Evolutionary conservation across 1,140 invertebrate genomes (phyloP), one percentile per base, ranked within the genome.

Genomic region (Nasonia longicornis): DNA sequence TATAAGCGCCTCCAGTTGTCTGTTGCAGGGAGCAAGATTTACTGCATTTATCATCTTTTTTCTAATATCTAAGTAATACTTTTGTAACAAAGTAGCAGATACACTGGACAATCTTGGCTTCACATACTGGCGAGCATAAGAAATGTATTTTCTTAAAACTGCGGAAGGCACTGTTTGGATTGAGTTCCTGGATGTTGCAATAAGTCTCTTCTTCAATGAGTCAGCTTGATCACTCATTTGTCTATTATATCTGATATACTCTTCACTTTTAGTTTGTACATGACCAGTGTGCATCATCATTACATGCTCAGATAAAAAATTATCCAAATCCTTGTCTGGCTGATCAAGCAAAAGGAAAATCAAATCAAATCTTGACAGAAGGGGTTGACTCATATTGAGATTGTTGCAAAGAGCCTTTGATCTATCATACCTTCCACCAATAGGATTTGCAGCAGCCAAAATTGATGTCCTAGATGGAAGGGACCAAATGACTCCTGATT

Each of bases 321-420:
- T 93, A 88, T 98, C 96, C 83, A 95, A 91, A 83, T 94, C 80
- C 31, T 77, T 77, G 29, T 82, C 58, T 42, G 83, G 80, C 16
- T 94, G 93, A 91, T 99, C 98, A 11, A 98, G 87, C 12, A 99
- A 91, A 76, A 99, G 95, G 88, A 98, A 99, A 63, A 98, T 94
- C 66, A 99, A 91, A 91, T 99, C 97, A 91, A 99, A 99, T 90
- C 98, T 92, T 6, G 97, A 98, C 4, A 99, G 89, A 71, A 99
- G 91, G 3, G 97, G 94, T 38, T 95, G 93, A 82, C 94, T 94
- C 83, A 99, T 94, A 89, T 95, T 96, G 74, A 99, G 92, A 91
- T 99, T 99, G 91, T 98, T 96, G 8, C 94, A 92, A 2, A 99
- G 93, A 58, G 96, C 97, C 91, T 97, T 98, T 0, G 93, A 93